phyloP scores from a whole-genome alignment of 2,113 vertebrate genomes.

The Astur gentilis region DNA sequence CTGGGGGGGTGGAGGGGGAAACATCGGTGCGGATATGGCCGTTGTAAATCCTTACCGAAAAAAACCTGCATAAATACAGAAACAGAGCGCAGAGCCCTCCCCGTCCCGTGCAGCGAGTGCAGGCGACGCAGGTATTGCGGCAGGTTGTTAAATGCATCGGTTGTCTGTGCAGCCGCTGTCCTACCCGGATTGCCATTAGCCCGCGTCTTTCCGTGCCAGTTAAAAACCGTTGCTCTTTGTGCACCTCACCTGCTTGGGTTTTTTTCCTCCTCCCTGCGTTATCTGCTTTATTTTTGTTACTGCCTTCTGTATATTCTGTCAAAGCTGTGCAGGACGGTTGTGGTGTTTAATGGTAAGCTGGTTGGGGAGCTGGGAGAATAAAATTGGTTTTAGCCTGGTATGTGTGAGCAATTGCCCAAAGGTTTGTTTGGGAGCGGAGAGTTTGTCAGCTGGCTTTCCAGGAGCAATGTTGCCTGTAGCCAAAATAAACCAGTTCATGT shows the following conservation, averaged over 20 bases:
- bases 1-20: too few relatives aligned
- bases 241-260: background rate
- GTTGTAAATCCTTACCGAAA: background rate
- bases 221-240: rapidly evolving
- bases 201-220: rapidly evolving
- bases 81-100: background rate
- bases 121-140: background rate
- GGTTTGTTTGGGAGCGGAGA: background rate
- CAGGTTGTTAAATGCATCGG: rapidly evolving
- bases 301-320: rapidly evolving
- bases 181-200: rapidly evolving
- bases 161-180: background rate
- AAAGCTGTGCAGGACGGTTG: rapidly evolving
- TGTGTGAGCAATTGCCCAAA: rapidly evolving
- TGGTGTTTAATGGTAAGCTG: too few relatives aligned
- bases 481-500: background rate
- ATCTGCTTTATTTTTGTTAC: rapidly evolving
- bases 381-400: background rate
- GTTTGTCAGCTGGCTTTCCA: background rate
- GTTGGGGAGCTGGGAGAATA: rapidly evolving
- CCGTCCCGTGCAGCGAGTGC: background rate
- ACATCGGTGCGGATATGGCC: background rate
- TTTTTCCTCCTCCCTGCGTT: rapidly evolving
- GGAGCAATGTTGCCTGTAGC: background rate
- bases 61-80: background rate